These are phyloP conservation scores for Gambusia affinis DNA, from an alignment of 2,113 vertebrate genomes.

Conservation along the genomic window DNA sequence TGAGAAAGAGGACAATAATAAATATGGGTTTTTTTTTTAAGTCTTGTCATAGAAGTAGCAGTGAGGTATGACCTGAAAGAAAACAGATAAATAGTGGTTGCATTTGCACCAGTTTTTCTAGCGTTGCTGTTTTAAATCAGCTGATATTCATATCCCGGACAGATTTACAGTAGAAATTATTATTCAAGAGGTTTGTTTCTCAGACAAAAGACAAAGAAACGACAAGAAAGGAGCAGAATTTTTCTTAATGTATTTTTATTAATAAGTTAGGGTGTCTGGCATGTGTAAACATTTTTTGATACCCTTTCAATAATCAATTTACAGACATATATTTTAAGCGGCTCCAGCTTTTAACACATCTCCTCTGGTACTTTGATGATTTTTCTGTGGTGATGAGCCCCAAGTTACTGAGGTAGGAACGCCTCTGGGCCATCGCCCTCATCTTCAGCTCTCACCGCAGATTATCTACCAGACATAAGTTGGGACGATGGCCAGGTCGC, in stretches of 20 bases:
- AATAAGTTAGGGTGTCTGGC: background rate
- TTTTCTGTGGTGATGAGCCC: background rate
- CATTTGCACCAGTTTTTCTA: background rate
- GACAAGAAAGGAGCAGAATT: background rate
- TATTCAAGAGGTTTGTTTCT: background rate
- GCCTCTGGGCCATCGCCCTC: too few relatives aligned
- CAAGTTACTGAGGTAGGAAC: too few relatives aligned
- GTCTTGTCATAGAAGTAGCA: background rate
- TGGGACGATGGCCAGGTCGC: too few relatives aligned
- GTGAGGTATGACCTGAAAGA: background rate
- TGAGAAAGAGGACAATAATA: background rate
- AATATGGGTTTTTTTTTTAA: background rate
- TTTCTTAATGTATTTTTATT: background rate
- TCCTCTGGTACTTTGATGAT: background rate
- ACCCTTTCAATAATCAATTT: background rate
- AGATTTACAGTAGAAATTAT: background rate
- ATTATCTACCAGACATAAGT: too few relatives aligned
- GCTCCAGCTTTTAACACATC: background rate
- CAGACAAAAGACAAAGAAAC: background rate
- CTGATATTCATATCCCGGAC: background rate
- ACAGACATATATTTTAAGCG: too few relatives aligned
- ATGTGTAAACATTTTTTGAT: background rate
- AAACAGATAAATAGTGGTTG: background rate
- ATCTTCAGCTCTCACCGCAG: too few relatives aligned
- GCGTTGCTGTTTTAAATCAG: background rate